Evolutionary conservation across 2,797 vertebrate species (phyloP).

Genomic region (Acanthopagrus latus): DNA sequence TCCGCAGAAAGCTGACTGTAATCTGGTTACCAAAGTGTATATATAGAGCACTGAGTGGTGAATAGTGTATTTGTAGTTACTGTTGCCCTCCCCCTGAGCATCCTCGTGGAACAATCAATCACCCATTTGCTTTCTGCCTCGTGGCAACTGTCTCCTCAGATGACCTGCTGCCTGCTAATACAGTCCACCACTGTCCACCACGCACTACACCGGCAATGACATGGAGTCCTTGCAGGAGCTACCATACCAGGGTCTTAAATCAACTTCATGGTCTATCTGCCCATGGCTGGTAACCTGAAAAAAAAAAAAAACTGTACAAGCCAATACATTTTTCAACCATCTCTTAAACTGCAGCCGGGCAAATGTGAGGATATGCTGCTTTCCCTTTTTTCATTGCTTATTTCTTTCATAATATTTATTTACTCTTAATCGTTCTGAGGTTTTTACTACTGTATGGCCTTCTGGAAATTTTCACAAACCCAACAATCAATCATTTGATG

Average conservation of each 20-base stretch:
- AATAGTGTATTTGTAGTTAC: constrained; percentile 18
- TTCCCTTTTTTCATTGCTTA: no score
- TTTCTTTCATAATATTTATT: no score
- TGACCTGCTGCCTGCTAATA: constrained; percentile 15
- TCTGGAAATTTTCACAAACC: no score
- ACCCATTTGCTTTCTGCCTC: constrained; percentile 32
- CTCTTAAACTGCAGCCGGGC: no score
- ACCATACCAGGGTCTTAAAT: background rate
- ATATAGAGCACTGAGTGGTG: background rate
- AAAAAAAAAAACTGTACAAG: no score
- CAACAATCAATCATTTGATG: no score
- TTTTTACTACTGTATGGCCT: no score
- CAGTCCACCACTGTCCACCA: background rate
- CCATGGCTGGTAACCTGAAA: no score
- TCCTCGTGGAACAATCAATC: constrained; percentile 35
- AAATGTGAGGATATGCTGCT: no score
- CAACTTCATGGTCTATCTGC: no score
- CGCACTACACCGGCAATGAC: background rate
- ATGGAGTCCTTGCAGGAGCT: background rate
- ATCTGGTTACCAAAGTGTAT: background rate
- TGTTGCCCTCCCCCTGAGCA: constrained; percentile 16
- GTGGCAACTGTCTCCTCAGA: constrained; percentile 16
- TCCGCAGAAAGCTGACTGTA: background rate
- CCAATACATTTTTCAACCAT: no score
- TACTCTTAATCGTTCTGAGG: no score